phyloP scores from a whole-genome alignment of 2,113 vertebrate genomes.

The Loxodonta africana region DNA sequence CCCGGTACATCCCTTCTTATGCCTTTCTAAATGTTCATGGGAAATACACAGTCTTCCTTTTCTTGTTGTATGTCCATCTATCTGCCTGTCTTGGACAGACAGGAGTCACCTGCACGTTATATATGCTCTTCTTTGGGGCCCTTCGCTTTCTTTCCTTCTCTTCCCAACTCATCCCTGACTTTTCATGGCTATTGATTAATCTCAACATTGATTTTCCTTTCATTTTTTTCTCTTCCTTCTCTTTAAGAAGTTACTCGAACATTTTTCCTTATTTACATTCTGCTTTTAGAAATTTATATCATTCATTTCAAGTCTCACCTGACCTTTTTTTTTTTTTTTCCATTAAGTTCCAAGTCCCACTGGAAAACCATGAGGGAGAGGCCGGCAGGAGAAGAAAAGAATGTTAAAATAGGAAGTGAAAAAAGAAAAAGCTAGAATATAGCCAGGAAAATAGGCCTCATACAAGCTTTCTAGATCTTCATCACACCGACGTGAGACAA shows the following conservation, averaged over 20 bases:
- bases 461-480: not conserved
- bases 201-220: not conserved
- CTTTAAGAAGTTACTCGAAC: not conserved
- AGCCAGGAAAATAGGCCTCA: not conserved
- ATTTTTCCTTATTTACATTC: not conserved
- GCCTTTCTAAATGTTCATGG: not conserved
- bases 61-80: fast-evolving
- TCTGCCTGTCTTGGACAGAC: not conserved
- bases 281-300: not conserved
- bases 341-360: not conserved
- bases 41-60: not conserved
- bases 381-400: not conserved
- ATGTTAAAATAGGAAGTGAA: not conserved
- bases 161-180: not conserved
- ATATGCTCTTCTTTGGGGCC: fast-evolving
- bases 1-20: not conserved
- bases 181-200: fast-evolving
- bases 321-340: not conserved
- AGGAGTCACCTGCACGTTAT: fast-evolving
- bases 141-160: fast-evolving
- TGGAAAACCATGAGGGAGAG: not conserved
- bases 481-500: fast-evolving
- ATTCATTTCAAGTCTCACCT: not conserved
- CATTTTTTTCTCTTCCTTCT: not conserved
- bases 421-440: not conserved